phyloP scores from a whole-genome alignment of 2,888 invertebrate species.

The Plebejus argus region DNA sequence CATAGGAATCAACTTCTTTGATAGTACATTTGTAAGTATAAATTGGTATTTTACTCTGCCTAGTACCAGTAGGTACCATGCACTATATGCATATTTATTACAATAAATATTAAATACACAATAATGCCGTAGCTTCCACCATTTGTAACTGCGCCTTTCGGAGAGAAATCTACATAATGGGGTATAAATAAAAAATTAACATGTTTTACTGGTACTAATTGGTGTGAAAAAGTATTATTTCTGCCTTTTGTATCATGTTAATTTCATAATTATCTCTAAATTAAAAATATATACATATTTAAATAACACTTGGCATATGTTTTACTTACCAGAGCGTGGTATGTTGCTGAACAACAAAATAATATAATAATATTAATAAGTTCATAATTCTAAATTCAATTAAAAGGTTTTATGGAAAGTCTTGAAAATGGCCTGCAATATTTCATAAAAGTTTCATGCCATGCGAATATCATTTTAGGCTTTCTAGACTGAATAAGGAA shows the following conservation, averaged over 20 bases:
- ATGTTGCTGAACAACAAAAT: neutral
- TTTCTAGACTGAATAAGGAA: too few species aligned
- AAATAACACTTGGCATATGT: conserved; percentile 13
- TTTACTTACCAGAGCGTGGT: conserved; percentile 13
- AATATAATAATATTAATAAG: neutral
- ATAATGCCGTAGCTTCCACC: neutral
- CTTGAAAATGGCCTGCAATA: neutral
- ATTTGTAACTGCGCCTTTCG: neutral
- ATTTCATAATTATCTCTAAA: conserved; percentile 28
- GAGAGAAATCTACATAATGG: conserved; percentile 14
- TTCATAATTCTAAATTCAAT: neutral
- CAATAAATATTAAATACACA: conserved; percentile 12
- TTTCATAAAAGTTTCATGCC: neutral
- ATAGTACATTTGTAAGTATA: too few species aligned
- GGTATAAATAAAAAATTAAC: conserved; percentile 20
- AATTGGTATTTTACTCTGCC: too few species aligned
- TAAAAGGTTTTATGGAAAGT: neutral
- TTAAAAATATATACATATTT: conserved; percentile 13
- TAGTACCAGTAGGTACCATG: too few species aligned
- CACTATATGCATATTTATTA: neutral
- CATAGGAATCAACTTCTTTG: too few species aligned
- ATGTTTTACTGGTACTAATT: conserved; percentile 13
- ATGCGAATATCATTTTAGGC: neutral
- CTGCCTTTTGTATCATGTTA: conserved; percentile 25
- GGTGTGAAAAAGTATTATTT: conserved; percentile 28